Evolutionary conservation across 2,113 vertebrate species (phyloP), one percentile per base, ranked within the genome.

Genomic region (Cryptomyrus ogoouensis): DNA sequence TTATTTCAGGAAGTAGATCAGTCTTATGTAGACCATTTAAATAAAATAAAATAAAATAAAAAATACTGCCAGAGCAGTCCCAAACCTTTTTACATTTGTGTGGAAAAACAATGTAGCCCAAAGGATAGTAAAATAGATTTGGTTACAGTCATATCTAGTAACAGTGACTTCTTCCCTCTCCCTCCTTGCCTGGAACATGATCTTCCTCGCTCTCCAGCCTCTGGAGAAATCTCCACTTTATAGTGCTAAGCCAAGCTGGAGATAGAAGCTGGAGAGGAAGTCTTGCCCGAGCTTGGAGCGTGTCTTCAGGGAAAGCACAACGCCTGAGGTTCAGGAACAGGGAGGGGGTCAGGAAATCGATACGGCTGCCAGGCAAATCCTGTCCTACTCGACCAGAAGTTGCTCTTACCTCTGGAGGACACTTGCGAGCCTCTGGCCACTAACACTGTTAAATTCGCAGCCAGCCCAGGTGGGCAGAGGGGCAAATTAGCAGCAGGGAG

Each of bases 131-230:
- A 95, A 94, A 94, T 91, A 94, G 95, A 96, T 96, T 94, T 92
- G 91, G 95, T 96, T 96, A 96, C 96, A 95, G 93, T 94, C 90
- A 91, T 95, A 95, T 96, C 95, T 95, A 89, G 93, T 96, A 95
- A 94, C 95, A 93, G 91, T 88, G 70, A 89, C 80, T 94, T 94
- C 94, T 95, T 95, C 93, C 94, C 93, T 91, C 93, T 94, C 92
- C 92, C 91, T 89, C 90, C 27, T 91, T 86, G 90, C 88, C 93
- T 93, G 95, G 94, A 96, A 96, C 94, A 93, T 93, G 94, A 96
- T 96, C 92, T 89, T 91, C 90, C 94, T 93, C 93, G 92, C 94
- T 95, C 92, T 88, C 84, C 21, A 42, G 70, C 91, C 91, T 87
- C 88, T 42, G 93, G 90, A 92, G 91, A 91, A 90, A 92, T 80